Conservation (phyloP, 2,888 invertebrate species). For the Chaitophorus viminalis region DNA sequence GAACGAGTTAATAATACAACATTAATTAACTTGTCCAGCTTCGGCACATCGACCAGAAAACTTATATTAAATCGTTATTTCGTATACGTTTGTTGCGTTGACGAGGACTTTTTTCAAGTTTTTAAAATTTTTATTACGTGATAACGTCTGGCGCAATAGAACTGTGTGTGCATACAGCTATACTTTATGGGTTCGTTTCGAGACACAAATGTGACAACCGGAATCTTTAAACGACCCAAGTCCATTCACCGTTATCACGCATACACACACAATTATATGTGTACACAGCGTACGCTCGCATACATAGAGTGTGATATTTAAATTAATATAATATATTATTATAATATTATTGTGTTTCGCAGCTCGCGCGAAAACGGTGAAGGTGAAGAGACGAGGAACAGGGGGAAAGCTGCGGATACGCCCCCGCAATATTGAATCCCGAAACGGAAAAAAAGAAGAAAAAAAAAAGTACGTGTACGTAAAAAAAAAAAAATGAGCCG, state of each 20-base stretch:
- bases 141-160: background rate
- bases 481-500: background rate
- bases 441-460: background rate
- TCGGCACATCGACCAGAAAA: too few relatives aligned
- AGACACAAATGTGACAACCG: background rate
- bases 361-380: background rate
- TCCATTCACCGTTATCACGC: background rate
- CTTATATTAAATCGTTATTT: too few relatives aligned
- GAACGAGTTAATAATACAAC: too few relatives aligned
- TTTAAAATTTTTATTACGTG: too few relatives aligned
- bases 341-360: background rate
- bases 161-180: background rate
- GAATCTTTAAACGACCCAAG: background rate
- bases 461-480: background rate
- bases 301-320: too few relatives aligned
- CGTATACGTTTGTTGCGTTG: too few relatives aligned
- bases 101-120: too few relatives aligned
- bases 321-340: background rate
- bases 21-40: too few relatives aligned
- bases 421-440: background rate
- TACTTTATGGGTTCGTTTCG: background rate
- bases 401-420: too few relatives aligned
- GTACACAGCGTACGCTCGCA: too few relatives aligned
- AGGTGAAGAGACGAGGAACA: background rate
- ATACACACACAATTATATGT: too few relatives aligned